Evolutionary conservation across 2,113 vertebrate species (phyloP).

Genomic region (Clarias macrocephalus): DNA sequence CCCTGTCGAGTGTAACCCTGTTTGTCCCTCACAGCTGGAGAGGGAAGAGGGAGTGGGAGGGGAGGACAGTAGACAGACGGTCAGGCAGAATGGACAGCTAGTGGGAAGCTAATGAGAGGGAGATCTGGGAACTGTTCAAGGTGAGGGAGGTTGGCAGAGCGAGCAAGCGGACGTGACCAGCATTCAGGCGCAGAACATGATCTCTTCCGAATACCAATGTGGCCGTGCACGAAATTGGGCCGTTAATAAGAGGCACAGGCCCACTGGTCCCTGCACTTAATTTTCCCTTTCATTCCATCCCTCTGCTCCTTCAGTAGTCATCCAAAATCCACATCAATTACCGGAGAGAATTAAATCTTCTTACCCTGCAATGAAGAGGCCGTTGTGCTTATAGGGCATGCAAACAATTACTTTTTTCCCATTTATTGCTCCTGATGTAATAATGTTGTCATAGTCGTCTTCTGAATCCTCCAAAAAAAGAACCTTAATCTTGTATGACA

Average conservation of each 20-base stretch:
- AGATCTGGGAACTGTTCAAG: conserved; percentile 11
- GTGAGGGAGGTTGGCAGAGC: conserved; percentile 19
- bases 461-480: background rate
- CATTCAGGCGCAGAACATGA: conserved; percentile 21
- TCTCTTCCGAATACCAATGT: conserved; percentile 48
- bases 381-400: background rate
- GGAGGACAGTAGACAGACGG: conserved; percentile 27
- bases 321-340: conserved; percentile 47
- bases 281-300: conserved; percentile 42
- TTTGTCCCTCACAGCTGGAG: conserved; percentile 52
- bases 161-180: conserved; percentile 17
- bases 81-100: conserved; percentile 12
- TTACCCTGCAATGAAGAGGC: background rate
- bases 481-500: too few species aligned
- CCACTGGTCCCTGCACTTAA: conserved; percentile 52
- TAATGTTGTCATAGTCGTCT: background rate
- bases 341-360: conserved; percentile 31
- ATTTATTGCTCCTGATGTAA: background rate
- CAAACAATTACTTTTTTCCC: background rate
- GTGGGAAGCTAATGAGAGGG: conserved; percentile 54
- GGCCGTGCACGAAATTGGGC: conserved; percentile 44
- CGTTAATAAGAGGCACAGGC: conserved; percentile 42
- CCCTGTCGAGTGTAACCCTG: conserved; percentile 43
- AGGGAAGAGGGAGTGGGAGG: background rate
- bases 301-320: conserved; percentile 25